A percentile compares a stretch with the other conserved stretches of the same genome.
These are phyloP conservation scores for Nesoenas mayeri DNA, from an alignment of 2,113 vertebrate species.

Conservation along the genomic window DNA sequence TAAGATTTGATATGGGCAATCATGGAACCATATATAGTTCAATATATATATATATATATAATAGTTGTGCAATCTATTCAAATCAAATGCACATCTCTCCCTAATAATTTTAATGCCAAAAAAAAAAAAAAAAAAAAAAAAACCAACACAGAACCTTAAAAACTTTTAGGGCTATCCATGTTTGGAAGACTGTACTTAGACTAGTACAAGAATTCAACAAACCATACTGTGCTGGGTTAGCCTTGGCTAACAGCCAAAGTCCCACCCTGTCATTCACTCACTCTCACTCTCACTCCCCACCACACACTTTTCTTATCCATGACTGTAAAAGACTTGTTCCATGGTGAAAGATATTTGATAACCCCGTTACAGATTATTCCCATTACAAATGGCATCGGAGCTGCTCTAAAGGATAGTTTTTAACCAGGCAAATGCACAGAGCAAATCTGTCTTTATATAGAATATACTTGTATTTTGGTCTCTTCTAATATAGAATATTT, in stretches of 20 bases:
- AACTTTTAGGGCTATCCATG: neutral
- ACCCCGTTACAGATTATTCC: neutral
- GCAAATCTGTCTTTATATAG: neutral
- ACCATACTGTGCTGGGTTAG: neutral
- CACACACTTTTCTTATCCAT: neutral
- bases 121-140: too few relatives aligned
- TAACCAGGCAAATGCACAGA: neutral
- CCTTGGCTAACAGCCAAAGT: neutral
- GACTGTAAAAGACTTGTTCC: neutral
- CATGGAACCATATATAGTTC: neutral
- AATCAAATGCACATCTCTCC: neutral
- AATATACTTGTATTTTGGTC: neutral
- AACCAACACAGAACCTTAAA: neutral
- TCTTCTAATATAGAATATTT: neutral
- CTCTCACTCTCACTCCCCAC: neutral
- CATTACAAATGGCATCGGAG: neutral
- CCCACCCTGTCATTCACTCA: neutral
- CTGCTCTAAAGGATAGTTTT: neutral
- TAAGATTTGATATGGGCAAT: neutral
- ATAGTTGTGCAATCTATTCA: neutral
- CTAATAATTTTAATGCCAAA: neutral
- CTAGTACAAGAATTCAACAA: neutral
- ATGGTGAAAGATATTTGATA: neutral
- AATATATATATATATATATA: too few relatives aligned
- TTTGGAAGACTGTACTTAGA: neutral